These are phyloP conservation scores for Leptogaster cylindrica DNA, from an alignment of 2,888 invertebrate species.

Conservation along the genomic window DNA sequence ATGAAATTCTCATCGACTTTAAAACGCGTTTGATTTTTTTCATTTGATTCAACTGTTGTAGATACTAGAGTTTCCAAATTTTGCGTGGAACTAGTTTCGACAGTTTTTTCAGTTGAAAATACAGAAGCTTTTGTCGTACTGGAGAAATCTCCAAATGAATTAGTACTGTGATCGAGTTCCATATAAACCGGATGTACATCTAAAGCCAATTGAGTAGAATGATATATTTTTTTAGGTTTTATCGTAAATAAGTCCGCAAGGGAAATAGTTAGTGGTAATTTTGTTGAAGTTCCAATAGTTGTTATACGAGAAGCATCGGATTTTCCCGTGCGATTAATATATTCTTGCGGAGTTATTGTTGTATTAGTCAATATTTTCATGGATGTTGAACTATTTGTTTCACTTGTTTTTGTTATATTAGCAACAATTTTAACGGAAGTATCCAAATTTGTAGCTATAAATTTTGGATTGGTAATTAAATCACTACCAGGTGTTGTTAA, in stretches of 20 bases:
- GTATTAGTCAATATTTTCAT: conserved; percentile 7
- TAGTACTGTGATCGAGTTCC: conserved; percentile 48
- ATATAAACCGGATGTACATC: conserved; percentile 49
- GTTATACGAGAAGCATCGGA: conserved; percentile 45
- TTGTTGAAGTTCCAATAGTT: conserved; percentile 42
- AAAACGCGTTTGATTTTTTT: too few relatives aligned
- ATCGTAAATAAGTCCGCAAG: conserved; percentile 50
- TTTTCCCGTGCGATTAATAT: too few relatives aligned
- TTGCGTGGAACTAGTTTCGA: background rate
- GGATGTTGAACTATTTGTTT: conserved; percentile 9
- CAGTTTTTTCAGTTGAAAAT: background rate
- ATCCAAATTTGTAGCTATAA: conserved; percentile 50
- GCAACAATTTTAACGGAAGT: conserved; percentile 51
- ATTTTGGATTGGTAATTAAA: conserved; percentile 49
- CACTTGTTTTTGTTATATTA: conserved; percentile 29
- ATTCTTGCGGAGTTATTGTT: conserved; percentile 38
- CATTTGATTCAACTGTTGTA: too few relatives aligned
- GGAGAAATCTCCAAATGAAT: conserved; percentile 40
- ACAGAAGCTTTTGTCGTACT: background rate
- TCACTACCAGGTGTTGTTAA: conserved; percentile 51
- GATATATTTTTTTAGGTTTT: conserved; percentile 49
- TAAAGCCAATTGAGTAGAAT: conserved; percentile 42
- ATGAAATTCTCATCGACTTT: too few relatives aligned
- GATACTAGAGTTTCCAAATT: too few relatives aligned
- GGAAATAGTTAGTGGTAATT: conserved; percentile 49